A percentile compares a stretch with the other conserved stretches of the same genome.
Conservation (phyloP, 2,888 invertebrate species). For the Escarpia spicata region DNA sequence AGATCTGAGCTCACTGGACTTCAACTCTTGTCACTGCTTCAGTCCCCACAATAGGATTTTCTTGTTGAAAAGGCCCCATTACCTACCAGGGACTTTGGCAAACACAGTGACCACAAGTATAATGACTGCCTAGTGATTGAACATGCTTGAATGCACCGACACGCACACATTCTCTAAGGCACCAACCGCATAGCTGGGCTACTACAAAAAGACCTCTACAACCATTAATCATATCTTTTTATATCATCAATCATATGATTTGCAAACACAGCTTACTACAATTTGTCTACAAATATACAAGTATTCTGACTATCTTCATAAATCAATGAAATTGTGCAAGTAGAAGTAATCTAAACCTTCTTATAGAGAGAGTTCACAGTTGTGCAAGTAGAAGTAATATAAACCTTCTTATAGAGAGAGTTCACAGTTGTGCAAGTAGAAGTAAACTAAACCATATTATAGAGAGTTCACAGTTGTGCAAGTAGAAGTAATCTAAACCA, state of each 20-base stretch:
- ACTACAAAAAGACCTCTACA: not conserved
- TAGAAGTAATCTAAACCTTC: not conserved
- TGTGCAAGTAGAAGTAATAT: too few relatives aligned
- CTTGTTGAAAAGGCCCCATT: not conserved
- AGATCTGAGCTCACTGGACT: not conserved
- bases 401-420: too few relatives aligned
- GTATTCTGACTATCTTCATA: not conserved
- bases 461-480: too few relatives aligned
- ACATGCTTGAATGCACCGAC: not conserved
- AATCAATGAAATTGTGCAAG: not conserved
- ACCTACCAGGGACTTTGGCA: not conserved
- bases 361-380: not conserved
- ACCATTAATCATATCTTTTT: not conserved
- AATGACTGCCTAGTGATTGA: not conserved
- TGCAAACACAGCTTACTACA: not conserved
- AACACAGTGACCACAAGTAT: not conserved
- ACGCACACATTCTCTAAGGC: not conserved
- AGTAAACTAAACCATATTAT: too few relatives aligned
- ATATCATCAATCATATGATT: not conserved
- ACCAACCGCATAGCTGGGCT: not conserved
- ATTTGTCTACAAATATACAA: not conserved
- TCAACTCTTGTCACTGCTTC: not conserved
- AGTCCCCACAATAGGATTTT: not conserved
- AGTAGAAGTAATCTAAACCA: too few relatives aligned
- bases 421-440: too few relatives aligned